phyloP scores from a whole-genome alignment of 2,797 vertebrate genomes.

The Taenioides sp. region DNA sequence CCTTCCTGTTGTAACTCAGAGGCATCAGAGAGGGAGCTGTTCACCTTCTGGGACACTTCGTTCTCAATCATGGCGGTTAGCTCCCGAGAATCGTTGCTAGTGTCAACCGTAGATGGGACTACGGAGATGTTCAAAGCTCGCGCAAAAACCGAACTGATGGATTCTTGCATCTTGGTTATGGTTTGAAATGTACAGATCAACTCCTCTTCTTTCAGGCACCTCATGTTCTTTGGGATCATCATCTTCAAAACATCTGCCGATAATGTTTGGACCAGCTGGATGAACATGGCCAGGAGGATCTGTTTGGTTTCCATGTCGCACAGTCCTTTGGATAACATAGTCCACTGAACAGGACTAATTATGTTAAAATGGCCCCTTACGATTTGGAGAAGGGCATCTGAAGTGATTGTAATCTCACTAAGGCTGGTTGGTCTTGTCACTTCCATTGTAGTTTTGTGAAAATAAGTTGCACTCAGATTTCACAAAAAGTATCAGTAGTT shows the following conservation, averaged over 20 bases:
- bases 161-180: not conserved
- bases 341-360: not conserved
- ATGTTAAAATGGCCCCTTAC: not conserved
- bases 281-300: not conserved
- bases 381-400: not conserved
- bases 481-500: too few species aligned
- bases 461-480: too few species aligned
- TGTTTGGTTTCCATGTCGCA: not conserved
- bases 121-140: not conserved
- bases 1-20: not conserved
- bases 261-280: not conserved
- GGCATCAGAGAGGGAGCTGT: too few species aligned
- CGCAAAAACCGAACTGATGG: not conserved
- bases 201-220: too few species aligned
- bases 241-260: not conserved
- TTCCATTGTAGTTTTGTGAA: too few species aligned
- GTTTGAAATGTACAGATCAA: not conserved
- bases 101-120: not conserved
- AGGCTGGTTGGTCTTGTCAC: too few species aligned
- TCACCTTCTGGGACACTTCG: not conserved
- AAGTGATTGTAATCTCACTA: not conserved
- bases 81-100: not conserved
- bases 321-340: not conserved
- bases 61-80: not conserved
- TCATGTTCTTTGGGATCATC: too few species aligned